Conservation (phyloP, 2,888 invertebrate species). For the Elmis aenea region DNA sequence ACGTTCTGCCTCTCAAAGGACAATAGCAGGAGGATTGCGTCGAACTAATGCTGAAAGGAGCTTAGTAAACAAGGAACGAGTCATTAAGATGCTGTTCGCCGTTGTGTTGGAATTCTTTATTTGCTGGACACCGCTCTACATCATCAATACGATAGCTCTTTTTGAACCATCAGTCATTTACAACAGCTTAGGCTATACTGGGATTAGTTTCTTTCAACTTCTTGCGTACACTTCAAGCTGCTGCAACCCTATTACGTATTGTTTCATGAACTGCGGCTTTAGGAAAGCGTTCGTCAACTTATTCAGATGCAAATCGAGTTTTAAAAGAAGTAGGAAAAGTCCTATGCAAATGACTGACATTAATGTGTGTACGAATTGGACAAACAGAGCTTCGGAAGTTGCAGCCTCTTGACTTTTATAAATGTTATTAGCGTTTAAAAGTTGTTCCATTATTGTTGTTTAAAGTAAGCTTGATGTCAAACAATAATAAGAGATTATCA, state of each 20-base stretch:
- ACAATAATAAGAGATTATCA: no score
- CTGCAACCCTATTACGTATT: constrained; percentile 66
- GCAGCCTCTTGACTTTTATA: no score
- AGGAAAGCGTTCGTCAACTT: constrained; percentile 57
- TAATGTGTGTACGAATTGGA: constrained; percentile 37
- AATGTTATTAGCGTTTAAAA: no score
- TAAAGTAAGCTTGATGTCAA: no score
- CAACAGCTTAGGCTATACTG: constrained; percentile 47
- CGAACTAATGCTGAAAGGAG: constrained; percentile 50
- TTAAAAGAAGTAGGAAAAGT: constrained; percentile 25
- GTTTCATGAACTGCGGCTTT: constrained; percentile 64
- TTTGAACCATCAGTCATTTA: constrained; percentile 51
- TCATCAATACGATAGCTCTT: constrained; percentile 54
- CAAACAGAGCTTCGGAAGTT: constrained; percentile 29
- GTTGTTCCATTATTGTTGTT: no score
- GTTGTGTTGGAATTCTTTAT: constrained; percentile 65
- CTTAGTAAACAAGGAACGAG: constrained; percentile 48
- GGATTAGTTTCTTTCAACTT: constrained; percentile 53
- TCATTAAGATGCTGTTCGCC: constrained; percentile 61
- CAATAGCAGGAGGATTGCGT: constrained; percentile 26
- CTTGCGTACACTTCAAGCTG: constrained; percentile 59
- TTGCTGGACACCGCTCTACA: constrained; percentile 64
- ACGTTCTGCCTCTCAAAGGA: constrained; percentile 14
- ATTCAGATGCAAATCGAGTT: constrained; percentile 49
- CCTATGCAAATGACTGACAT: constrained; percentile 37